Conservation (phyloP, 2,797 vertebrate species). For the Peromyscus nudipes region DNA sequence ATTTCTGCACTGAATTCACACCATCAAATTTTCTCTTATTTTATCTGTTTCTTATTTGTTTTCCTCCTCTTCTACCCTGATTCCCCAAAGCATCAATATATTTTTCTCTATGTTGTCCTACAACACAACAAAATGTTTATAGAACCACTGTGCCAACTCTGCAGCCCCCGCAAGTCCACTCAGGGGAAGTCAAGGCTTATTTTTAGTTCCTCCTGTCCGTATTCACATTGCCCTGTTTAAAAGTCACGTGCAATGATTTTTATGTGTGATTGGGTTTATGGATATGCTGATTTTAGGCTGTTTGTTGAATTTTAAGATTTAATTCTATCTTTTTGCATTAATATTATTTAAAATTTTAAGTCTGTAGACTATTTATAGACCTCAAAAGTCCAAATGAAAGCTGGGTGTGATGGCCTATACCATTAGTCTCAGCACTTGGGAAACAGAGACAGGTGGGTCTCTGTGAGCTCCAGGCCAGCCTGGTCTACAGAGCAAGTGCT, state of each 20-base stretch:
- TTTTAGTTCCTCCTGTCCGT: conserved; percentile 2
- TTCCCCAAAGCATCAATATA: background rate
- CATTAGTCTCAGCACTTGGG: background rate
- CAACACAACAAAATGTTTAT: background rate
- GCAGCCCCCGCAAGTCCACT: background rate
- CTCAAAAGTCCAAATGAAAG: background rate
- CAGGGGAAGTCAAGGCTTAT: background rate
- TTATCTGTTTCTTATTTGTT: background rate
- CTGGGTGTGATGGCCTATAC: background rate
- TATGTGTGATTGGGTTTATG: background rate
- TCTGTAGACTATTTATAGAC: background rate
- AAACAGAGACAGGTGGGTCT: background rate
- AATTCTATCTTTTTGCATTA: background rate
- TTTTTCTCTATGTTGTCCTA: background rate
- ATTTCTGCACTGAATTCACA: background rate
- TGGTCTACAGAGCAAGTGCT: background rate
- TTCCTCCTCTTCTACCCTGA: background rate
- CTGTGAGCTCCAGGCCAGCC: background rate
- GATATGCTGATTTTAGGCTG: background rate
- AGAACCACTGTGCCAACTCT: background rate
- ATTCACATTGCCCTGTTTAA: background rate
- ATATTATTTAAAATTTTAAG: background rate
- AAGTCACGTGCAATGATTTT: background rate
- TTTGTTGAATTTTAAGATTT: conserved; percentile 40
- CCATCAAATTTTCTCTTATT: background rate